These are phyloP conservation scores for Excalfactoria chinensis DNA, from an alignment of 2,113 vertebrate genomes.

Conservation along the genomic window DNA sequence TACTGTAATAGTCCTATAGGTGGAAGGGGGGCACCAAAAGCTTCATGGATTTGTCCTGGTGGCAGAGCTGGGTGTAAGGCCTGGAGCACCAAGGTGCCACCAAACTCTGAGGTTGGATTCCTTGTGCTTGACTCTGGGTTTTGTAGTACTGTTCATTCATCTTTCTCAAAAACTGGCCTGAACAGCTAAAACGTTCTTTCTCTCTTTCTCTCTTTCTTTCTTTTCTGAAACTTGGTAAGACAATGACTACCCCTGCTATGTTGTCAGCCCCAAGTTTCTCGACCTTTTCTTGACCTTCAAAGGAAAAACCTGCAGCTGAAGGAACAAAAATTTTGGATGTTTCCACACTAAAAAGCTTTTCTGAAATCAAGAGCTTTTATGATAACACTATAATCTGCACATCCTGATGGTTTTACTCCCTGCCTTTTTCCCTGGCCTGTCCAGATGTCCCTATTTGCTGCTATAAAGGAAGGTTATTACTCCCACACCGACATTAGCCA, in stretches of 20 bases:
- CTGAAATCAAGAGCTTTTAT: not conserved
- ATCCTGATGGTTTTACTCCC: slow-evolving; percentile 42
- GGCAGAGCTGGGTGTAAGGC: not conserved
- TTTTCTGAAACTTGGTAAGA: not conserved
- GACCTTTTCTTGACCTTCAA: not conserved
- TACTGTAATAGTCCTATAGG: not conserved
- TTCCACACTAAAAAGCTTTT: slow-evolving; percentile 5
- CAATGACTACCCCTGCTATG: not conserved
- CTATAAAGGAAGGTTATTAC: slow-evolving; percentile 71
- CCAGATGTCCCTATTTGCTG: slow-evolving; percentile 75
- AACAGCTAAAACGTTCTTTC: not conserved
- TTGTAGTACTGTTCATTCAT: not conserved
- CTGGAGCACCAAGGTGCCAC: not conserved
- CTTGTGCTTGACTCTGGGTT: not conserved
- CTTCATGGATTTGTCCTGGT: not conserved
- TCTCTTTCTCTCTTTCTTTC: not conserved
- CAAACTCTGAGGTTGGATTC: not conserved
- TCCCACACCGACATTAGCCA: slow-evolving; percentile 71
- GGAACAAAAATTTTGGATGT: not conserved
- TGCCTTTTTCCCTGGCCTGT: slow-evolving; percentile 32
- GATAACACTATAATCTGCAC: slow-evolving; percentile 57
- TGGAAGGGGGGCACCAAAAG: not conserved
- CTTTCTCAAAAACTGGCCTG: not conserved
- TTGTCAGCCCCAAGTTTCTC: not conserved
- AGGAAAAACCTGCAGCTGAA: not conserved